Base-by-base conservation (phyloP, 1,140 invertebrate species). In the Hermetia illucens region DNA sequence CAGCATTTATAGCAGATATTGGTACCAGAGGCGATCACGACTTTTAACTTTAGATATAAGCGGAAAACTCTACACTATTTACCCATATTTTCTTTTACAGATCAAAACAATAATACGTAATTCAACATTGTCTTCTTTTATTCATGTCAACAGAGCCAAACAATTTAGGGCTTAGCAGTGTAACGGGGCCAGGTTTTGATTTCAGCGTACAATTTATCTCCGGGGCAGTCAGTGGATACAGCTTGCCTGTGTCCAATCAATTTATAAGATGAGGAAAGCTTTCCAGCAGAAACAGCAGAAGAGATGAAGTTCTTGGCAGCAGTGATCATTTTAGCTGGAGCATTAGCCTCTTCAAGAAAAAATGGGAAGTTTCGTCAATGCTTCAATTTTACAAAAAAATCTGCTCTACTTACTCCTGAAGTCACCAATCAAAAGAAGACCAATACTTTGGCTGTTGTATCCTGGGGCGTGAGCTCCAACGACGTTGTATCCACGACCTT, bases 301-400 rank as follows among this genome's bases (percentile, higher is more conserved):
- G n/a, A n/a, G n/a, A n/a, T n/a, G n/a, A n/a, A n/a, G n/a, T n/a
- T n/a, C n/a, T n/a, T n/a, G n/a, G n/a, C n/a, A n/a, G n/a, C n/a
- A 78, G 15, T 48, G 75, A 72, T 8, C 69, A 67, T 29, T 51
- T 53, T 5, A 53, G 31, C 9, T 53, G 66, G 21, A 70, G 68
- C 12, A 65, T 36, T 47, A 71, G 34, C 71, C 77, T 20, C 77
- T 57, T 16, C 68, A 68, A 18, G 62, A 61, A 21, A 46, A 50
- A 48, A 80, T 79, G 51, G 72, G 75, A 21, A 59, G 56, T 13
- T 63, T 57, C 0, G 72, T 72, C 44, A 79, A 75, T 1, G 71
- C 65, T 0, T 75, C n/a, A n/a, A n/a, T n/a, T n/a, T n/a, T n/a
- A n/a, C n/a, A n/a, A n/a, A n/a, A n/a, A n/a, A n/a, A n/a, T n/a